These are phyloP conservation scores for Danio tinwini DNA, from an alignment of 2,797 vertebrate genomes.

Conservation along the genomic window DNA sequence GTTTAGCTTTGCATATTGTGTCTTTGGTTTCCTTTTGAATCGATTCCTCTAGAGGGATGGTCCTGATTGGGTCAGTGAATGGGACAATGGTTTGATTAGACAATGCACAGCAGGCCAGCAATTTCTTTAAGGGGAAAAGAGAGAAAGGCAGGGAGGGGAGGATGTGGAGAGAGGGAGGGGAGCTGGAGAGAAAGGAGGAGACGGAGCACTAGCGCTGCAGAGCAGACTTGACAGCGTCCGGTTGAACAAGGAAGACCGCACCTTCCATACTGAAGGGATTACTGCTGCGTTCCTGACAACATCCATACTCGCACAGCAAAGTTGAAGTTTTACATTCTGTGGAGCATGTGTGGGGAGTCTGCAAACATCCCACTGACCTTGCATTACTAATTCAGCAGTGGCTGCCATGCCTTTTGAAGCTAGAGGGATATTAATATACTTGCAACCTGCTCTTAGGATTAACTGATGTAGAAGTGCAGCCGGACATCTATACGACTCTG, in stretches of 20 bases:
- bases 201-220: conserved; percentile 51
- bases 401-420: not conserved
- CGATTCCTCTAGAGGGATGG: conserved; percentile 61
- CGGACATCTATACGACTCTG: not conserved
- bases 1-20: not conserved
- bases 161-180: conserved; percentile 38
- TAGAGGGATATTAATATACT: not conserved
- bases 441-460: conserved; percentile 4
- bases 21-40: conserved; percentile 11
- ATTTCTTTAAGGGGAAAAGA: conserved; percentile 64
- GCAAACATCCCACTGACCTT: conserved; percentile 34
- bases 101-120: conserved; percentile 73
- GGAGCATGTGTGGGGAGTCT: not conserved
- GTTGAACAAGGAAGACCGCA: conserved; percentile 39
- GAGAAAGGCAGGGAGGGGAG: conserved; percentile 31
- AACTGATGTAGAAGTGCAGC: conserved; percentile 6
- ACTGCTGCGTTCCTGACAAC: conserved; percentile 25
- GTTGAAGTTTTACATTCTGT: conserved; percentile 21
- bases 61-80: conserved; percentile 60
- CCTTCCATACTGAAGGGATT: conserved; percentile 37
- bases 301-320: conserved; percentile 15
- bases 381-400: conserved; percentile 22
- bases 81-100: conserved; percentile 59
- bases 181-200: conserved; percentile 33
- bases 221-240: conserved; percentile 51